phyloP scores from a whole-genome alignment of 2,113 vertebrate genomes.

The Verasper variegatus region DNA sequence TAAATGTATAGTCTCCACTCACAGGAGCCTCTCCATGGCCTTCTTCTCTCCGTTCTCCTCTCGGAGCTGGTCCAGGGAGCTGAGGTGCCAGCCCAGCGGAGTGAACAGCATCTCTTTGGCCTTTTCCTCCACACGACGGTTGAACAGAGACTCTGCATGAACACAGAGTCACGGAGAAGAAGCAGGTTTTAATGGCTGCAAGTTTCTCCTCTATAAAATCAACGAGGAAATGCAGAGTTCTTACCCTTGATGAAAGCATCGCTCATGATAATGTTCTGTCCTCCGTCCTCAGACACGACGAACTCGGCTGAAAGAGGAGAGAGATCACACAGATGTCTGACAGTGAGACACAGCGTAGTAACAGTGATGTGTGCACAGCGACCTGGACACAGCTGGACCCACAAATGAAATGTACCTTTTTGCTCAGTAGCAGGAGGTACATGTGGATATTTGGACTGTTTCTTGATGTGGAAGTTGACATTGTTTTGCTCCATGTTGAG shows the following conservation, averaged over 20 bases:
- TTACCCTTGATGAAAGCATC: slow-evolving; percentile 99
- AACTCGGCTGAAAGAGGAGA: slow-evolving; percentile 84
- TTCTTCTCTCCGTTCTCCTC: slow-evolving; percentile 99
- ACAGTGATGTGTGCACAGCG: neutral
- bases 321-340: slow-evolving; percentile 24
- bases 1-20: slow-evolving; percentile 69
- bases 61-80: slow-evolving; percentile 93
- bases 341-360: no score
- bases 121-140: slow-evolving; percentile 97
- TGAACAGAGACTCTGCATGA: slow-evolving; percentile 90
- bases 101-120: slow-evolving; percentile 96
- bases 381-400: neutral
- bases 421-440: slow-evolving; percentile 92
- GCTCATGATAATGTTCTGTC: slow-evolving; percentile 95
- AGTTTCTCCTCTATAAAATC: neutral
- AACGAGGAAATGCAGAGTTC: neutral
- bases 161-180: neutral
- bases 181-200: neutral
- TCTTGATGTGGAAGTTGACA: slow-evolving; percentile 99
- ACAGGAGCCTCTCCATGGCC: slow-evolving; percentile 99
- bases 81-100: slow-evolving; percentile 97
- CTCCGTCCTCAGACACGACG: slow-evolving; percentile 92
- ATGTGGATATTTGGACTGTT: slow-evolving; percentile 97
- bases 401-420: slow-evolving; percentile 85
- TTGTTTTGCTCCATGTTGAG: slow-evolving; percentile 99